phyloP scores from a whole-genome alignment of 2,888 invertebrate species.

The Eilema depressum region DNA sequence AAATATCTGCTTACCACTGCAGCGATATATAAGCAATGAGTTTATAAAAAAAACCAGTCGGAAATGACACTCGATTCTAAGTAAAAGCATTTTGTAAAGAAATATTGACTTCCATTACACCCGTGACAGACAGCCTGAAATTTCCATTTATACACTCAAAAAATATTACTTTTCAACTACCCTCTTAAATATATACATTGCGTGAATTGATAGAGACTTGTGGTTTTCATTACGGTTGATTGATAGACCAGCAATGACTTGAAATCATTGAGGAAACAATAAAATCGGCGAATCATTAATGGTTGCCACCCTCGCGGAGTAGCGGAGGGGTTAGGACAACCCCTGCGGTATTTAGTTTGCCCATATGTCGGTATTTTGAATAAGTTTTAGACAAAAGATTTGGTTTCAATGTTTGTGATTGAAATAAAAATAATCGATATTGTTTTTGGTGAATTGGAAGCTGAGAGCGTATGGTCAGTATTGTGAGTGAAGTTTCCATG shows the following conservation, averaged over 20 bases:
- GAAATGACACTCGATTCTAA: not conserved
- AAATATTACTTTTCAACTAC: conserved; percentile 29
- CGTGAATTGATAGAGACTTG: conserved; percentile 43
- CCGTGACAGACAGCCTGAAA: conserved; percentile 26
- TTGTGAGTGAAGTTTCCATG: not conserved
- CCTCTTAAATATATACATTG: conserved; percentile 40
- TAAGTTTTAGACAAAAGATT: conserved; percentile 41
- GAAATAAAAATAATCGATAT: conserved; percentile 3
- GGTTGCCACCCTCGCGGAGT: conserved; percentile 46
- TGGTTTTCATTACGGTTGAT: conserved; percentile 52
- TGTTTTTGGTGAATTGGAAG: not conserved
- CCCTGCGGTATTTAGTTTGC: conserved; percentile 48
- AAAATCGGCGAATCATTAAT: conserved; percentile 56
- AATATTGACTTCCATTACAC: not conserved
- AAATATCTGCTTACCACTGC: not conserved
- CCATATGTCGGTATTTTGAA: conserved; percentile 53
- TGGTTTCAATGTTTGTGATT: conserved; percentile 36
- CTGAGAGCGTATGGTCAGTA: not conserved
- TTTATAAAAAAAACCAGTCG: not conserved
- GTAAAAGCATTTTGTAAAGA: not conserved
- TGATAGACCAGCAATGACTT: conserved; percentile 48
- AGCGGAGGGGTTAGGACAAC: conserved; percentile 42
- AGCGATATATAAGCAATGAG: not conserved
- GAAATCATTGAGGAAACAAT: conserved; percentile 45
- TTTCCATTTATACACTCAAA: conserved; percentile 22